Evolutionary conservation across 2,888 invertebrate genomes (phyloP).

Genomic region (Pollenia amentaria): DNA sequence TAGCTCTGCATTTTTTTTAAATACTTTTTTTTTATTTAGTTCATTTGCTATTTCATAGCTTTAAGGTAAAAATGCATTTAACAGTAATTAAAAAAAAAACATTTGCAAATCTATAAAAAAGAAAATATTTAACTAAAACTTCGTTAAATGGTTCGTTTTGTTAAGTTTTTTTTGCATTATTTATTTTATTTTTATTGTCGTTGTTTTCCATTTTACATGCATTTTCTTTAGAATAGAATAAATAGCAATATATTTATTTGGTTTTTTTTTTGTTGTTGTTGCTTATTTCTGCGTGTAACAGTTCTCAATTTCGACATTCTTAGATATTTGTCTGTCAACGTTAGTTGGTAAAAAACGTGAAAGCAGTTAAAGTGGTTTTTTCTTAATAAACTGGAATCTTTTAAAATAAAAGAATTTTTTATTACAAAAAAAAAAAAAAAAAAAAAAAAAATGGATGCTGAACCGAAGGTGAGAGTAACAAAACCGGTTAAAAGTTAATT

Average conservation of each 20-base stretch:
- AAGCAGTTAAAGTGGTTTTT: neutral
- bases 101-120: neutral
- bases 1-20: slow-evolving; percentile 45
- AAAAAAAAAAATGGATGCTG: slow-evolving; percentile 50
- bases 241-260: slow-evolving; percentile 1
- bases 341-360: slow-evolving; percentile 40
- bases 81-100: neutral
- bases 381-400: too few relatives aligned
- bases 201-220: slow-evolving; percentile 68
- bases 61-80: slow-evolving; percentile 35
- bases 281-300: slow-evolving; percentile 62
- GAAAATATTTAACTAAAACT: slow-evolving; percentile 45
- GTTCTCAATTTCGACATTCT: slow-evolving; percentile 51
- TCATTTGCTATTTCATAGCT: slow-evolving; percentile 27
- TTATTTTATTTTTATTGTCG: slow-evolving; percentile 38
- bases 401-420: neutral
- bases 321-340: slow-evolving; percentile 53
- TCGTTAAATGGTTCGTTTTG: slow-evolving; percentile 60
- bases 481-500: too few relatives aligned
- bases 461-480: slow-evolving; percentile 39
- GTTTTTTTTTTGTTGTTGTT: neutral
- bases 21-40: slow-evolving; percentile 44
- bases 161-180: slow-evolving; percentile 32
- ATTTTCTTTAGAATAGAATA: slow-evolving; percentile 49
- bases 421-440: too few relatives aligned